These are phyloP conservation scores for Rhyzopertha dominica DNA, from an alignment of 1,140 invertebrate species.

Conservation along the genomic window DNA sequence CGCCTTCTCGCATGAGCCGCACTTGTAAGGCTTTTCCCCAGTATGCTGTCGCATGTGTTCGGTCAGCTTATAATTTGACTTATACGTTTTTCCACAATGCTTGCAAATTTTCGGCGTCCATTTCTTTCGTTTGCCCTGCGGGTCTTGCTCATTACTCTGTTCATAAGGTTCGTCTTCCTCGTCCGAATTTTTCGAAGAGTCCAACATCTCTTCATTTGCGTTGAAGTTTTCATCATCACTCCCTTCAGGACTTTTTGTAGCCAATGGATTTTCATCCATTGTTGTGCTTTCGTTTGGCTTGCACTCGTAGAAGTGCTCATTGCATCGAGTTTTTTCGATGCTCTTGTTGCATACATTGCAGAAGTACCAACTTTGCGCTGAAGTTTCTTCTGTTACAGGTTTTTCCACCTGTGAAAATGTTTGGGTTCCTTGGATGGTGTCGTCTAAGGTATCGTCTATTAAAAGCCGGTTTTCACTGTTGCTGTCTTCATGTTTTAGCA, in stretches of 20 bases:
- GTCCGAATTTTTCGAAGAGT: constrained; percentile 7
- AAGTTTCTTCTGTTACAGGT: too few species aligned
- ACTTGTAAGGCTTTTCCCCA: constrained; percentile 71
- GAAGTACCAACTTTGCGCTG: too few species aligned
- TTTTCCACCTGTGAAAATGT: too few species aligned
- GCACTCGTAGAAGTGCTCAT: not conserved
- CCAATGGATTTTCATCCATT: constrained; percentile 11
- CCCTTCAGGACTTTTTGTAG: constrained; percentile 26
- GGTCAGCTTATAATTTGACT: constrained; percentile 62
- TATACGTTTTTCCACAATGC: constrained; percentile 55
- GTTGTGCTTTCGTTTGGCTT: constrained; percentile 13
- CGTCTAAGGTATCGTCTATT: constrained; percentile 21
- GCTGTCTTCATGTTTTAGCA: constrained; percentile 23
- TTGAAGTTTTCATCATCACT: constrained; percentile 13
- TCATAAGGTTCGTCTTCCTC: constrained; percentile 18
- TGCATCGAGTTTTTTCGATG: not conserved
- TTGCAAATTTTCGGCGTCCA: constrained; percentile 52
- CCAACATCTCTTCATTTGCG: constrained; percentile 14
- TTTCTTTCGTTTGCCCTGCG: constrained; percentile 31
- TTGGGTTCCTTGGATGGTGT: too few species aligned
- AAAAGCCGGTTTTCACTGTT: constrained; percentile 18
- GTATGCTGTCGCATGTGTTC: constrained; percentile 74
- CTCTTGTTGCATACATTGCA: too few species aligned
- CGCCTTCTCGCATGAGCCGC: constrained; percentile 65
- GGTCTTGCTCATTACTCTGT: constrained; percentile 20